phyloP scores from a whole-genome alignment of 2,113 vertebrate genomes.

The Eulacestoma nigropectus region DNA sequence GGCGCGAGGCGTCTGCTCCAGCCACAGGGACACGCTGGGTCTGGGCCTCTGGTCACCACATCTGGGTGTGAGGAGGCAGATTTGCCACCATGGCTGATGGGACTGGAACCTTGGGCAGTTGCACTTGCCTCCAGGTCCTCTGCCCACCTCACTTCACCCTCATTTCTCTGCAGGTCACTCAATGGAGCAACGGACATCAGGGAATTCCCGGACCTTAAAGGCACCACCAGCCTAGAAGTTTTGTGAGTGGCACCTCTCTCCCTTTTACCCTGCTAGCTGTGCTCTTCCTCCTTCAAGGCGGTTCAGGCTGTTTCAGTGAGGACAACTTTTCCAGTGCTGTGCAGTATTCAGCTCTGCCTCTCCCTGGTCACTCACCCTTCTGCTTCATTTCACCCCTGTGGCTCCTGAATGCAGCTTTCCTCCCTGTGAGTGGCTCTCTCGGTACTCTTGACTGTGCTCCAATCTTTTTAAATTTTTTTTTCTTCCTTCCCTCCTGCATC shows the following conservation, averaged over 20 bases:
- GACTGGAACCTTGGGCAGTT: not conserved
- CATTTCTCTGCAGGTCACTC: slow-evolving; percentile 77
- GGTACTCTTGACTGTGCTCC: not conserved
- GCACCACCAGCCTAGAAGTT: slow-evolving; percentile 91
- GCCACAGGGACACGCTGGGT: rapidly evolving
- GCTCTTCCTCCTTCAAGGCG: slow-evolving; percentile 4
- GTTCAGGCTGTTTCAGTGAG: not conserved
- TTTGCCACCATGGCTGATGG: not conserved
- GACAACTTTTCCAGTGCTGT: not conserved
- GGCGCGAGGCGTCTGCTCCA: rapidly evolving
- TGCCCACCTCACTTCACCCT: not conserved
- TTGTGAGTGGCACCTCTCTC: slow-evolving; percentile 78
- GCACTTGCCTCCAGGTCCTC: not conserved
- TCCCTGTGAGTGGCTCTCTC: slow-evolving; percentile 2
- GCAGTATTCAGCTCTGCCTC: slow-evolving; percentile 38
- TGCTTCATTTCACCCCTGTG: slow-evolving; percentile 34
- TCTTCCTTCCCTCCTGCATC: not conserved
- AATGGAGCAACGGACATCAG: slow-evolving; percentile 87
- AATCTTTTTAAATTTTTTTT: not conserved
- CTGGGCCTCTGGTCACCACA: not conserved
- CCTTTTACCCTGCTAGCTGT: not conserved
- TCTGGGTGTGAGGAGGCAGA: not conserved
- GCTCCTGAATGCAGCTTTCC: slow-evolving; percentile 25
- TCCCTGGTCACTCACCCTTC: slow-evolving; percentile 27
- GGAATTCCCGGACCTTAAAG: slow-evolving; percentile 91